Evolutionary conservation across 1,140 invertebrate species (phyloP), one percentile per base, ranked within the genome.

Genomic region (Drosophila micromelanica): DNA sequence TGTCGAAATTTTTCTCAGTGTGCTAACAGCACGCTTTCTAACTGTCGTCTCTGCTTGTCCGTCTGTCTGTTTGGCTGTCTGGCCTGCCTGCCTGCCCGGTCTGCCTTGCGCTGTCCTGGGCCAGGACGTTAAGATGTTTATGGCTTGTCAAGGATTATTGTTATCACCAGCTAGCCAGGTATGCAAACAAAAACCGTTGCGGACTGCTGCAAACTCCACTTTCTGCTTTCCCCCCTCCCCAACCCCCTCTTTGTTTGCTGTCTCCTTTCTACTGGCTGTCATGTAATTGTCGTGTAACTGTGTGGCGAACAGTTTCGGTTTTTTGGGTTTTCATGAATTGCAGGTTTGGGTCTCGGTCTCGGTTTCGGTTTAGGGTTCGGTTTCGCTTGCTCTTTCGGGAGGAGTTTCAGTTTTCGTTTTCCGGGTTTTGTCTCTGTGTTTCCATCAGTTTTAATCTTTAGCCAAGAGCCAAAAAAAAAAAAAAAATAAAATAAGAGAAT

Each of bases 111-210:
- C 12, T 54, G 32, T 38, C 37, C 20, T 54, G 23, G 57, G 20
- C 38, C 59, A 40, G 52, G 15, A 60, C 84, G 85, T 87, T 86
- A 89, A 89, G 84, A 89, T 89, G 84, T 89, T 89, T 89, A 89
- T 89, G 84, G 79, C 84, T 89, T 89, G 84, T 89, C 84, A 90
- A 84, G 84, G 84, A 89, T 89, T 89, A 89, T 89, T 89, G 84
- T 89, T 89, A 89, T 89, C 84, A 80, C 79, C 84, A 84, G 76
- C 60, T 77, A 77, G 85, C 84, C 84, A 89, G 84, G 76, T 89
- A 89, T 84, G 79, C 84, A 84, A 89, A 89, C 84, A 84, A 59
- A 32, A 32, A 20, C 37, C n/a, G 23, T 68, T 12, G 48, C 52
- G 57, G 43, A 48, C 65, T 64, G 78, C 76, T 71, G 27, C 38